Base-by-base conservation (phyloP, 2,797 vertebrate species). In the Xerus rutilus region DNA sequence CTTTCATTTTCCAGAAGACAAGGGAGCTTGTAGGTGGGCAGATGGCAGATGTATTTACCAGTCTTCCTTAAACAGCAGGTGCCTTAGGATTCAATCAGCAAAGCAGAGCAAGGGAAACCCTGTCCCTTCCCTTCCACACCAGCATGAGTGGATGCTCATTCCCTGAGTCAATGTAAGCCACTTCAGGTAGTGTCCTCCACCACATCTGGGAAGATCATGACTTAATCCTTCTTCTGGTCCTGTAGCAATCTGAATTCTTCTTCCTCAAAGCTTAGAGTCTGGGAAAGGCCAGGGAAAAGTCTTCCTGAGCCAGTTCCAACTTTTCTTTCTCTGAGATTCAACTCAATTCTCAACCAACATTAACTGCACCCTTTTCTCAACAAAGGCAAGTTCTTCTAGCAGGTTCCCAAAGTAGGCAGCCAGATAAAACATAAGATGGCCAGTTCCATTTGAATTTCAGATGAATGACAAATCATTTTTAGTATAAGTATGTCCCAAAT, bases 391-490 rank as follows among this genome's bases (percentile, higher is more conserved):
- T 43, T 39, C 73, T 85, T 20, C 39, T 72, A 25, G 35, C 28
- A 32, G 30, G 7, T 92, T 54, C 39, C n/a, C 59, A 73, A 35
- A 72, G 86, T 7, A 54, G 57, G n/a, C 49, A 70, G 32, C 39
- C 67, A 67, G 57, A 45, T 69, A 86, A 91, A 70, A 54, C n/a
- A 70, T 2, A 59, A 35, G 15, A 32, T 5, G 1, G 4, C 45
- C n/a, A 52, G 28, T 52, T 85, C 47, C 57, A 82, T 62, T 20
- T 85, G 54, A 90, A 54, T 91, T 95, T 91, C 69, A 74, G 8
- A 54, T 69, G 89, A 52, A 85, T 1, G 77, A 47, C 17, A 59
- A 39, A 74, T 79, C n/a, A 35, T 49, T 47, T 76, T 92, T 49
- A 65, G 28, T 20, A 10, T 32, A 39, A 91, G 4, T 76, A 30